Conservation (phyloP, 1,140 invertebrate genomes). For the Diorhabda sublineata region DNA sequence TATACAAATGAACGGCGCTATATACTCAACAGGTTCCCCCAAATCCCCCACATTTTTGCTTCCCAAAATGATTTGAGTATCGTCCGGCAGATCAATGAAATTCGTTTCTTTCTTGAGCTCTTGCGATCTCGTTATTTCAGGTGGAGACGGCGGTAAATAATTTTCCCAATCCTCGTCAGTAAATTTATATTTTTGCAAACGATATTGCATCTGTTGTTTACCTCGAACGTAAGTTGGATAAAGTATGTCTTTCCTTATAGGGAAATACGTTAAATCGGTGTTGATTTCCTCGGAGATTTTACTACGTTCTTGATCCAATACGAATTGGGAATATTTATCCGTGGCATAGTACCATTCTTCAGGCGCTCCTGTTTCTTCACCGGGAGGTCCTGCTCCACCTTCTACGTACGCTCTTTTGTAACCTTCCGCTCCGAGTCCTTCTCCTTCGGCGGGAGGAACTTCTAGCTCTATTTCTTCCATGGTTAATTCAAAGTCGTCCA, state of each 20-base stretch:
- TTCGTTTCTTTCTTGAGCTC: slow-evolving; percentile 50
- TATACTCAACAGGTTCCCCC: slow-evolving; percentile 40
- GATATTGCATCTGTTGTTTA: slow-evolving; percentile 25
- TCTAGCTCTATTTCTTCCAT: slow-evolving; percentile 50
- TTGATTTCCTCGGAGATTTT: slow-evolving; percentile 22
- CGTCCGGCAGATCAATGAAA: slow-evolving; percentile 51
- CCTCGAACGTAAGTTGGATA: slow-evolving; percentile 28
- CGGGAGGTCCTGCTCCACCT: slow-evolving; percentile 36
- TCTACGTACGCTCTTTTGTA: slow-evolving; percentile 44
- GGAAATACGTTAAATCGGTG: slow-evolving; percentile 33
- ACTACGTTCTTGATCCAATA: neutral
- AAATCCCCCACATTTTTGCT: slow-evolving; percentile 42
- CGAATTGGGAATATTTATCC: slow-evolving; percentile 2
- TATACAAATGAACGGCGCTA: slow-evolving; percentile 52
- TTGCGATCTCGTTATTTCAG: slow-evolving; percentile 43
- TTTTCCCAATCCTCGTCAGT: slow-evolving; percentile 22
- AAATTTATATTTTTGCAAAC: slow-evolving; percentile 11
- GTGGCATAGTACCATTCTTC: slow-evolving; percentile 10
- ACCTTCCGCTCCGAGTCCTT: slow-evolving; percentile 11
- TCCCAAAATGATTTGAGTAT: slow-evolving; percentile 50
- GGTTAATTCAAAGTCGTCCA: slow-evolving; percentile 45
- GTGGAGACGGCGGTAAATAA: slow-evolving; percentile 21
- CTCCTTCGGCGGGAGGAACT: slow-evolving; percentile 15
- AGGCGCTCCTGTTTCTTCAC: slow-evolving; percentile 24
- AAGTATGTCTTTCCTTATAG: slow-evolving; percentile 28